Evolutionary conservation across 1,140 invertebrate genomes (phyloP).

Genomic region (Drosophila tani): DNA sequence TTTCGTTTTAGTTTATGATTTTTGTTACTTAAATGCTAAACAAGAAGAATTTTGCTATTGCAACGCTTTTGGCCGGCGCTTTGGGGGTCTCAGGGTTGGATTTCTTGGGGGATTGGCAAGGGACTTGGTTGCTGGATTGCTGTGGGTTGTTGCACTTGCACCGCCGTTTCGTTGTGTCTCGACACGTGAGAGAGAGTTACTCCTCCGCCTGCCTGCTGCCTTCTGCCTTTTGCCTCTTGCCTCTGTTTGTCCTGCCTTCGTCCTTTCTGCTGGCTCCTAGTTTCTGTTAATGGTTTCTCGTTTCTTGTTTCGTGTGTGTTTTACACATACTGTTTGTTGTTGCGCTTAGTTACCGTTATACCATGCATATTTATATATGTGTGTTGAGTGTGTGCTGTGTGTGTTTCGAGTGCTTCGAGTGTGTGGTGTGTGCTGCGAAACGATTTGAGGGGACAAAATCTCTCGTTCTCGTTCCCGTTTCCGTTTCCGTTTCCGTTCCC

Average conservation of each 20-base stretch:
- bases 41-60: slow-evolving; percentile 80
- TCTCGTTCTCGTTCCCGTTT: neutral
- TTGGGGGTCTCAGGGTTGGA: neutral
- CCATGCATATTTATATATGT: slow-evolving; percentile 83
- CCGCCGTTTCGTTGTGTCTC: slow-evolving; percentile 14
- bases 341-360: slow-evolving; percentile 78
- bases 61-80: slow-evolving; percentile 51
- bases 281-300: slow-evolving; percentile 22
- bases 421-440: slow-evolving; percentile 25
- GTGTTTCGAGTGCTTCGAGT: slow-evolving; percentile 27
- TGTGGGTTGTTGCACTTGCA: slow-evolving; percentile 9
- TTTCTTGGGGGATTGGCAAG: slow-evolving; percentile 9
- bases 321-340: slow-evolving; percentile 76
- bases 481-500: neutral
- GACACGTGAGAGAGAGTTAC: slow-evolving; percentile 16
- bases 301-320: slow-evolving; percentile 60
- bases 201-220: neutral
- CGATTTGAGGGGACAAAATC: slow-evolving; percentile 3
- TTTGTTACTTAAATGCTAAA: slow-evolving; percentile 78
- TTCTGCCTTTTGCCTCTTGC: neutral
- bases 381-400: slow-evolving; percentile 35
- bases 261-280: slow-evolving; percentile 3
- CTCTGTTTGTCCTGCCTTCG: neutral
- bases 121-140: slow-evolving; percentile 6
- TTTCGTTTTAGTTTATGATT: slow-evolving; percentile 36